Conservation (phyloP, 2,113 vertebrate genomes). For the Psephotus haematonotus region DNA sequence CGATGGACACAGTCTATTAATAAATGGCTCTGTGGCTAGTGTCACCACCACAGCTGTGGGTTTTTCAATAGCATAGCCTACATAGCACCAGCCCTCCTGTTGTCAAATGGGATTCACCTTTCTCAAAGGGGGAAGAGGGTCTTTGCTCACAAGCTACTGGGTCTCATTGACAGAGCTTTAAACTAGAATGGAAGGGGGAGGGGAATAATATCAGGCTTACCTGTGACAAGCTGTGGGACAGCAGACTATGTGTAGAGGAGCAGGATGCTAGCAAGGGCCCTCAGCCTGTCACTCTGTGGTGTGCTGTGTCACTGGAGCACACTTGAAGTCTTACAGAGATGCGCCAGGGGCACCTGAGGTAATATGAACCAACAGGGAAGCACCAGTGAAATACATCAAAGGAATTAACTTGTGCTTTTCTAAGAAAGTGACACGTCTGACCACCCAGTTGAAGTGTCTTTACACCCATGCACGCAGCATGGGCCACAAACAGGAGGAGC, state of each 20-base stretch:
- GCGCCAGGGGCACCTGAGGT: background rate
- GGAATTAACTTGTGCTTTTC: background rate
- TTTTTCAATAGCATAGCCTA: background rate
- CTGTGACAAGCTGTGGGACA: background rate
- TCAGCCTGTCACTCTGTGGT: background rate
- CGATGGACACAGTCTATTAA: no score
- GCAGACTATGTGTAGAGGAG: background rate
- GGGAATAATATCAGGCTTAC: background rate
- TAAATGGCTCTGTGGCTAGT: background rate
- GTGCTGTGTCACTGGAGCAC: background rate
- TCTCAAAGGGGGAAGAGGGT: background rate
- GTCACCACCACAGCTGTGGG: background rate
- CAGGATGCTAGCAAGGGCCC: accelerated
- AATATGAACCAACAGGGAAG: background rate
- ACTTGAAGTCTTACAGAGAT: background rate
- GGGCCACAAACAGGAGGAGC: background rate
- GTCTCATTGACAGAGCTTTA: background rate
- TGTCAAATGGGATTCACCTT: background rate
- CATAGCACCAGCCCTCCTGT: background rate
- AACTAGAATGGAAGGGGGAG: background rate
- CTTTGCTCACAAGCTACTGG: accelerated
- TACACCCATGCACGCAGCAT: background rate
- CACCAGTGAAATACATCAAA: background rate
- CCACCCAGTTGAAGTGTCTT: background rate
- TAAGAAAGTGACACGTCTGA: background rate